These are phyloP conservation scores for Falco berigora DNA, from an alignment of 2,797 vertebrate genomes.

Conservation along the genomic window DNA sequence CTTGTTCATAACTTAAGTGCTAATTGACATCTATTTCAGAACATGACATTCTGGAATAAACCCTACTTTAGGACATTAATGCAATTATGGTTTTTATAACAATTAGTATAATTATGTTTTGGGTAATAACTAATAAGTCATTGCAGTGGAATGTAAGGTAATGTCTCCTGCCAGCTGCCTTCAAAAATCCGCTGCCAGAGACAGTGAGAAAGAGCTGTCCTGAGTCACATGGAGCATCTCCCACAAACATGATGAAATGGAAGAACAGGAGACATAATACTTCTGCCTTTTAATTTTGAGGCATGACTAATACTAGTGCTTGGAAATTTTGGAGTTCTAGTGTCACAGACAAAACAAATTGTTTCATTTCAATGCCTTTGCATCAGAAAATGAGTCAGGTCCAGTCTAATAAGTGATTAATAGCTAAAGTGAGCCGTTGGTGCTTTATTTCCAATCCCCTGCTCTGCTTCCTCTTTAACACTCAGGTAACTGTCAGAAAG, in stretches of 20 bases:
- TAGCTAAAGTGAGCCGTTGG: not conserved
- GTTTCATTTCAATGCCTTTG: not conserved
- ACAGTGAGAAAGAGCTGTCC: not conserved
- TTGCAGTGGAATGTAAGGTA: not conserved
- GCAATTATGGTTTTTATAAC: constrained; percentile 40
- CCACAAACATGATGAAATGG: not conserved
- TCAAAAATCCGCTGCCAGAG: not conserved
- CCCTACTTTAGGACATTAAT: constrained; percentile 44
- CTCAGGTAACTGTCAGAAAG: constrained; percentile 70
- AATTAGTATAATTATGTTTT: constrained; percentile 42
- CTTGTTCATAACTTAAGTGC: constrained; percentile 51
- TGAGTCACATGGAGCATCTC: not conserved
- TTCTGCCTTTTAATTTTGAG: not conserved
- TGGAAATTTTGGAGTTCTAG: not conserved
- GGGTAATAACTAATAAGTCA: constrained; percentile 17
- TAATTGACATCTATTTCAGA: constrained; percentile 64
- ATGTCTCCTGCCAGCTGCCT: not conserved
- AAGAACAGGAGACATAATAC: not conserved
- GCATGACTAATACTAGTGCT: not conserved
- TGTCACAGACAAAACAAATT: not conserved
- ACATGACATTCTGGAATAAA: constrained; percentile 44
- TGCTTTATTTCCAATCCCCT: constrained; percentile 49
- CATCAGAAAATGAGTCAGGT: not conserved
- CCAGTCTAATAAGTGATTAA: constrained; percentile 38
- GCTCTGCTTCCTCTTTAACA: constrained; percentile 69